These are phyloP conservation scores for Drosophila trichaetosa DNA, from an alignment of 2,888 invertebrate species.

Conservation along the genomic window DNA sequence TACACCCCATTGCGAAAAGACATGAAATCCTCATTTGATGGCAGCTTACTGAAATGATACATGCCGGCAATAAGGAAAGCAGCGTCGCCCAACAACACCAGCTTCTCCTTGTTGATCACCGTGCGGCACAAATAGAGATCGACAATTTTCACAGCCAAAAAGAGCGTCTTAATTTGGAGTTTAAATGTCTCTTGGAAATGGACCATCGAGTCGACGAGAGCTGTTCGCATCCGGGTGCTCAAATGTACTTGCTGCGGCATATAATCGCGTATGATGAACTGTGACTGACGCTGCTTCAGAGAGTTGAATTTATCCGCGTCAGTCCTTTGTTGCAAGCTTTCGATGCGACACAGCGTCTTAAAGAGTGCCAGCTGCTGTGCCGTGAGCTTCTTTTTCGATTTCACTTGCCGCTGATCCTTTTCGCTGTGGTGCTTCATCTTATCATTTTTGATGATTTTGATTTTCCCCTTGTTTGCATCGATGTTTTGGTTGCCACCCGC, in stretches of 20 bases:
- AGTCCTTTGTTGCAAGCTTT: constrained; percentile 61
- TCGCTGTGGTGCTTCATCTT: constrained; percentile 88
- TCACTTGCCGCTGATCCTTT: constrained; percentile 79
- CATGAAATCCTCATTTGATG: constrained; percentile 96
- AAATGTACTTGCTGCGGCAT: constrained; percentile 92
- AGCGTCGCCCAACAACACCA: constrained; percentile 96
- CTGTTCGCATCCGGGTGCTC: constrained; percentile 94
- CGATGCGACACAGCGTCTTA: constrained; percentile 34
- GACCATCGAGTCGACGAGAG: constrained; percentile 99
- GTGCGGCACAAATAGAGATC: constrained; percentile 93
- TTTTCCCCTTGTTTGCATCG: constrained; percentile 80
- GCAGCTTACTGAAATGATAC: constrained; percentile 98
- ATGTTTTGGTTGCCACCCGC: constrained; percentile 55
- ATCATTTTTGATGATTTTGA: constrained; percentile 87
- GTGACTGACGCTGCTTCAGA: constrained; percentile 92
- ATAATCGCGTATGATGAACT: constrained; percentile 92
- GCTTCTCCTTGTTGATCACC: constrained; percentile 90
- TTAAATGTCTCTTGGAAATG: constrained; percentile 99
- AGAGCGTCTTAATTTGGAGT: constrained; percentile 98
- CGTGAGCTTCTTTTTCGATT: constrained; percentile 59
- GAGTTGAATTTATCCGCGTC: constrained; percentile 98
- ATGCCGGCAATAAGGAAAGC: constrained; percentile 97
- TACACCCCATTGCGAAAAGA: constrained; percentile 99
- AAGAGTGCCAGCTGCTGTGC: constrained; percentile 69
- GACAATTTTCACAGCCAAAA: constrained; percentile 97